These are phyloP conservation scores for Pelodytes ibericus DNA, from an alignment of 2,797 vertebrate genomes.

Conservation along the genomic window DNA sequence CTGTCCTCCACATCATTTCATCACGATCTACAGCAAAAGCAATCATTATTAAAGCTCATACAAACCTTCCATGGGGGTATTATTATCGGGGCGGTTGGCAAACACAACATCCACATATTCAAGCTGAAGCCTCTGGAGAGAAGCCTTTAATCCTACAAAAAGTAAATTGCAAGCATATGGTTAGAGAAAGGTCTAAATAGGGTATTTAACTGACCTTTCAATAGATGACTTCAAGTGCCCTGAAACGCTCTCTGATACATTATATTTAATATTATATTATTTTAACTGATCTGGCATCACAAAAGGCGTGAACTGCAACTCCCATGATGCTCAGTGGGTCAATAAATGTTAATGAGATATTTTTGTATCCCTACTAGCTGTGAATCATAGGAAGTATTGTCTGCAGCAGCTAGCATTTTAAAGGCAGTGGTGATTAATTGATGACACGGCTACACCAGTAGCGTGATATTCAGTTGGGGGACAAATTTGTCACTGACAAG, in stretches of 20 bases:
- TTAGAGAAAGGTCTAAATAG: conserved; percentile 36
- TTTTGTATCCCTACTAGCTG: too few species aligned
- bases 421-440: too few species aligned
- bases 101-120: conserved; percentile 97
- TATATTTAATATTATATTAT: not conserved
- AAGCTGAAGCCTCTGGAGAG: conserved; percentile 92
- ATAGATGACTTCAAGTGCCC: conserved; percentile 19
- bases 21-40: conserved; percentile 24
- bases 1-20: conserved; percentile 24
- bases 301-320: too few species aligned
- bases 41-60: conserved; percentile 50
- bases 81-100: conserved; percentile 92
- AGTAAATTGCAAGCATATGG: conserved; percentile 35
- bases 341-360: too few species aligned
- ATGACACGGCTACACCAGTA: too few species aligned
- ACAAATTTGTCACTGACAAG: too few species aligned
- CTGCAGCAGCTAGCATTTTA: too few species aligned
- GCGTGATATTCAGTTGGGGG: too few species aligned
- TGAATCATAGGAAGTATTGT: too few species aligned
- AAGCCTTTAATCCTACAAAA: conserved; percentile 87
- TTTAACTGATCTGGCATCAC: too few species aligned
- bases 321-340: too few species aligned
- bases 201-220: conserved; percentile 4
- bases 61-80: conserved; percentile 98
- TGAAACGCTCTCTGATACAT: conserved; percentile 31